Percentiles rank a stretch among this genome's conserved stretches.
Evolutionary conservation across 1,140 invertebrate genomes (phyloP).

Genomic region (Bombus sibiricus): DNA sequence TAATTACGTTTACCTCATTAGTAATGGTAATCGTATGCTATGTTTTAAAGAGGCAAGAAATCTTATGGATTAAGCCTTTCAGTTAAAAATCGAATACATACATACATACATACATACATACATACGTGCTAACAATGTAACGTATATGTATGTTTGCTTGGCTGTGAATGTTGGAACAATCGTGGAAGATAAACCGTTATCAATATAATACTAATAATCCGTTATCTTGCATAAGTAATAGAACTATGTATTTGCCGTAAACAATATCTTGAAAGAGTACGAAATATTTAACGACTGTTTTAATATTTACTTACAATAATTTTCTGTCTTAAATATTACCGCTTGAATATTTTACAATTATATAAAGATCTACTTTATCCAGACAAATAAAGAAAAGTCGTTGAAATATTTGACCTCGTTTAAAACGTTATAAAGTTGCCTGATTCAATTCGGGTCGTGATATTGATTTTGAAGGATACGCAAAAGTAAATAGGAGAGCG

Average conservation of each 20-base stretch:
- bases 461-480: slow-evolving; percentile 39
- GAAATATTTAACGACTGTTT: background rate
- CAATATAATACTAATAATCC: slow-evolving; percentile 27
- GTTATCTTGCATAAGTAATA: slow-evolving; percentile 39
- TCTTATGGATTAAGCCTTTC: background rate
- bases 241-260: slow-evolving; percentile 8
- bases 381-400: slow-evolving; percentile 3
- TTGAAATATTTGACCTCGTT: slow-evolving; percentile 36
- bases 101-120: too few species aligned
- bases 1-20: slow-evolving; percentile 38
- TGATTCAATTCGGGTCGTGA: slow-evolving; percentile 18
- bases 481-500: slow-evolving; percentile 33
- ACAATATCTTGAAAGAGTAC: background rate
- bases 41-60: background rate
- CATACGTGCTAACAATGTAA: background rate
- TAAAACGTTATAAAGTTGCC: slow-evolving; percentile 8
- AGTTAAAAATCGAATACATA: background rate
- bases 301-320: background rate
- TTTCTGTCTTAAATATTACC: background rate
- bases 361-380: too few species aligned
- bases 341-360: background rate
- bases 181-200: slow-evolving; percentile 34
- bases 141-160: background rate
- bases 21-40: slow-evolving; percentile 6
- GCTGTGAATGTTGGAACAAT: slow-evolving; percentile 18